Evolutionary conservation across 2,113 vertebrate species (phyloP).

Genomic region (Macrotis lagotis): DNA sequence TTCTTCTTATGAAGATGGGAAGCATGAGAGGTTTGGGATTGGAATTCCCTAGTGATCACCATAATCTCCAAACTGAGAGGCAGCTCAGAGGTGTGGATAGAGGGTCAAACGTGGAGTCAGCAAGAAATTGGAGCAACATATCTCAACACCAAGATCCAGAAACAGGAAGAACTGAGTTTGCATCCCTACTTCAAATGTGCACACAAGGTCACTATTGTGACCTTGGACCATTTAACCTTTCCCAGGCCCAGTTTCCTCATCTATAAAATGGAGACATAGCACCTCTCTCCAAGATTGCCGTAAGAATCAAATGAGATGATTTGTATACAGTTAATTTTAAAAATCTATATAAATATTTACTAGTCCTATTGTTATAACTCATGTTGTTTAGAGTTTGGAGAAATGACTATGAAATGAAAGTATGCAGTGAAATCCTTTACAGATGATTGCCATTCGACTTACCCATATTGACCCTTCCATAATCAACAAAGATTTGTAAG

Average conservation of each 20-base stretch:
- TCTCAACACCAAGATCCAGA: not conserved
- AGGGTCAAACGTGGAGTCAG: not conserved
- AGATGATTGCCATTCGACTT: slow-evolving; percentile 58
- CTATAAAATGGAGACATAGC: not conserved
- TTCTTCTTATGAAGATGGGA: not conserved
- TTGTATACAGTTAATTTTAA: not conserved
- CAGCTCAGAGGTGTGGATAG: not conserved
- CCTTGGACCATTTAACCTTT: not conserved
- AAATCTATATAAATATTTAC: not conserved
- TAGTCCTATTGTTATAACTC: not conserved
- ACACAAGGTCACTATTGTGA: not conserved
- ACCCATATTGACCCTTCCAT: slow-evolving; percentile 87
- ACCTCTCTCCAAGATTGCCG: not conserved
- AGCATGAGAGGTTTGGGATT: not conserved
- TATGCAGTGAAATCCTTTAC: not conserved
- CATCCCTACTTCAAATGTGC: not conserved
- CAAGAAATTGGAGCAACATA: not conserved
- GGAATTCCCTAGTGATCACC: not conserved
- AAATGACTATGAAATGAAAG: not conserved
- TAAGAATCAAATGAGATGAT: not conserved
- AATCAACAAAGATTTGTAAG: slow-evolving; percentile 93
- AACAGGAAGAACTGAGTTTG: not conserved
- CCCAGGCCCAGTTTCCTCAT: not conserved
- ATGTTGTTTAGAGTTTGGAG: not conserved
- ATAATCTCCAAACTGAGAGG: not conserved